Percentiles rank a stretch among this genome's conserved stretches.
These are phyloP conservation scores for Alectoris magna DNA, from an alignment of 2,797 vertebrate species.

Conservation along the genomic window DNA sequence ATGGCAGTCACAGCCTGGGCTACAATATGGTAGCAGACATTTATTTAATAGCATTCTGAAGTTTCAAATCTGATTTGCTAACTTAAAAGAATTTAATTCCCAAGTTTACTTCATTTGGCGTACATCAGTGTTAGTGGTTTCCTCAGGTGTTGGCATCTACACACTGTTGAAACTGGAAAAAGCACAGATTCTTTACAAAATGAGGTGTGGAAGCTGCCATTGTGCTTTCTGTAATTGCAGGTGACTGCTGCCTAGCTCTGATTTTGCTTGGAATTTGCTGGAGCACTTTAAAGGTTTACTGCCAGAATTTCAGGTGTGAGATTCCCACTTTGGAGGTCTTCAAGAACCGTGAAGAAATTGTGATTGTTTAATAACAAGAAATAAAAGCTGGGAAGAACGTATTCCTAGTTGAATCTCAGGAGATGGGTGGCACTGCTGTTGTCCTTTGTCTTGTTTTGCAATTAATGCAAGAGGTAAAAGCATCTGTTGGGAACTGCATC, in stretches of 20 bases:
- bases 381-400: not conserved
- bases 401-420: not conserved
- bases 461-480: not conserved
- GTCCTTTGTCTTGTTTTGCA: not conserved
- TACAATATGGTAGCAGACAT: fast-evolving
- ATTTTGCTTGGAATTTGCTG: too few species aligned
- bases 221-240: too few species aligned
- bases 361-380: not conserved
- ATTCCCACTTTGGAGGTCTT: not conserved
- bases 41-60: not conserved
- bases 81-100: not conserved
- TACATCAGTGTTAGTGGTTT: too few species aligned
- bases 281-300: too few species aligned
- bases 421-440: not conserved
- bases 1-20: not conserved
- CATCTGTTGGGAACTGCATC: conserved; percentile 34
- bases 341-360: not conserved
- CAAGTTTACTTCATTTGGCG: not conserved
- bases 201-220: too few species aligned
- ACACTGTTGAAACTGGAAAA: too few species aligned
- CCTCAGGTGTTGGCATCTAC: too few species aligned
- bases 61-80: not conserved
- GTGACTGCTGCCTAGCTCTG: too few species aligned
- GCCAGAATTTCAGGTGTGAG: too few species aligned
- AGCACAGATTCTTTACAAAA: too few species aligned